Conservation (phyloP, 2,797 vertebrate genomes). For the Pangasius sanitwongsei region DNA sequence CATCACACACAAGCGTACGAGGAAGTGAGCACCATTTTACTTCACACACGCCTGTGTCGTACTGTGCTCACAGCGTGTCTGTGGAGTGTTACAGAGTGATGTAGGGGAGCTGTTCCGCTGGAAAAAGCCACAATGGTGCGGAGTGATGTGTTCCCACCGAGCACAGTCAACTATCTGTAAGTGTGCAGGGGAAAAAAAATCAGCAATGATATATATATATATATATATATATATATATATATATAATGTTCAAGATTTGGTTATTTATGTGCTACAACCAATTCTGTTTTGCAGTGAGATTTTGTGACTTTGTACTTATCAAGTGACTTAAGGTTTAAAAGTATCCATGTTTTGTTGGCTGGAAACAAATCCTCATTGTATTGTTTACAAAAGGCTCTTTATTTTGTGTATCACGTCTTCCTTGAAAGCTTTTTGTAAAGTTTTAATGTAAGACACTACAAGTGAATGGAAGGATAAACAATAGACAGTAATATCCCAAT, state of each 20-base stretch:
- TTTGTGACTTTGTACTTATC: slow-evolving; percentile 1
- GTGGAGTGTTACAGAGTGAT: background rate
- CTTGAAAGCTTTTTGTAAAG: background rate
- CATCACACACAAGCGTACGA: background rate
- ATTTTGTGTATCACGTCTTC: background rate
- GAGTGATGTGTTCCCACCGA: background rate
- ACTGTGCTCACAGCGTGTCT: background rate
- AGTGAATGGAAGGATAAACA: background rate
- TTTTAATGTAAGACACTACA: background rate
- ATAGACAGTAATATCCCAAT: background rate
- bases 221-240: too few species aligned
- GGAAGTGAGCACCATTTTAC: slow-evolving; percentile 21
- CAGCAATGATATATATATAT: too few species aligned
- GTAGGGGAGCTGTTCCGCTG: background rate
- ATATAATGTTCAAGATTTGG: background rate
- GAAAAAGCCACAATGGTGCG: slow-evolving; percentile 16
- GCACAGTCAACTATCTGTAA: slow-evolving; percentile 9
- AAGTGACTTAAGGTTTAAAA: slow-evolving; percentile 4
- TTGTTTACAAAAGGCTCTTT: slow-evolving; percentile 19
- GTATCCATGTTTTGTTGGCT: background rate
- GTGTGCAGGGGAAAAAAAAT: background rate
- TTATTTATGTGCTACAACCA: background rate
- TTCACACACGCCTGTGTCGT: background rate
- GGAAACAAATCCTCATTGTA: background rate
- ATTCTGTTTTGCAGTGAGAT: background rate